Percentiles rank a stretch among this genome's conserved stretches.
These are phyloP conservation scores for Podarcis lilfordi DNA, from an alignment of 2,797 vertebrate genomes.

Conservation along the genomic window DNA sequence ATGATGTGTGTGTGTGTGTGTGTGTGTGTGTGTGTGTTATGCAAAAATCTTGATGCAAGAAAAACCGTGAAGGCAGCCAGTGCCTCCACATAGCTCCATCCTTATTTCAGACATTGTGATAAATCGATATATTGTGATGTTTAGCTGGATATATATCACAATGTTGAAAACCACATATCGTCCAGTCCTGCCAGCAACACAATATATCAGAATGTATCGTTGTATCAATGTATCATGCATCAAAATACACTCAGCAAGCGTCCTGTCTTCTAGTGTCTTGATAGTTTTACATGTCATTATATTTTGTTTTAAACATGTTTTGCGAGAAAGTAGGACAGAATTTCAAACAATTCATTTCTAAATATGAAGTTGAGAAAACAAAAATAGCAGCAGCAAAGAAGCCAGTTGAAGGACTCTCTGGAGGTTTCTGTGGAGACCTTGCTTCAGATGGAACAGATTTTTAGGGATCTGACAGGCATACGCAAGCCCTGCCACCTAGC, in stretches of 20 bases:
- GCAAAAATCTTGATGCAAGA: too few species aligned
- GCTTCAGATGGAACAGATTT: not conserved
- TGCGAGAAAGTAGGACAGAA: not conserved
- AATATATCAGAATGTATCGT: not conserved
- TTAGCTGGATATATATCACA: too few species aligned
- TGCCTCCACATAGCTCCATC: too few species aligned
- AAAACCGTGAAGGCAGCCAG: too few species aligned
- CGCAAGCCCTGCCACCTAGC: too few species aligned
- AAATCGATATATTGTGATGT: too few species aligned
- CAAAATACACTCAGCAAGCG: not conserved
- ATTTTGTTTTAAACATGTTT: not conserved
- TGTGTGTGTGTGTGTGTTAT: too few species aligned
- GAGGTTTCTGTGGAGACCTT: not conserved
- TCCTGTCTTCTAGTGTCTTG: not conserved
- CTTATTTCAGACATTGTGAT: too few species aligned
- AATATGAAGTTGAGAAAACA: not conserved
- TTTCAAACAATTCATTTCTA: not conserved
- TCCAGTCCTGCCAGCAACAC: too few species aligned
- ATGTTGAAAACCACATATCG: too few species aligned
- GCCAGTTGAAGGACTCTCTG: not conserved
- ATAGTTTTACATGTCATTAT: not conserved
- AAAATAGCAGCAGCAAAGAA: not conserved
- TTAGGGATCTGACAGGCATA: not conserved
- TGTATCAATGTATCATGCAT: not conserved
- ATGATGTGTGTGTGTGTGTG: too few species aligned